These are phyloP conservation scores for Typhlomys cinereus DNA, from an alignment of 2,113 vertebrate species.

Conservation along the genomic window DNA sequence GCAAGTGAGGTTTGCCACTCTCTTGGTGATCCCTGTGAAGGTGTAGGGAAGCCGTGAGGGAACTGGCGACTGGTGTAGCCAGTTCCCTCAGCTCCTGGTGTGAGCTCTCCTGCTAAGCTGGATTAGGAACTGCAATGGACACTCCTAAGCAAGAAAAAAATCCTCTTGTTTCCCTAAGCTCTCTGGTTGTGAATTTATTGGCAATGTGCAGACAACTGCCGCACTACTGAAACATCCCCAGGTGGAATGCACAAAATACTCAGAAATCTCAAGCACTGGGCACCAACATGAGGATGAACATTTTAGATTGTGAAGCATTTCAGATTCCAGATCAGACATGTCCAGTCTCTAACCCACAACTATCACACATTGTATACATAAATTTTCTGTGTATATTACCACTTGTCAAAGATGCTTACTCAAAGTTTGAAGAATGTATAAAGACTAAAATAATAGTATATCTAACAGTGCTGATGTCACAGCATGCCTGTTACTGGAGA, in stretches of 20 bases:
- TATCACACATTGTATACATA: neutral
- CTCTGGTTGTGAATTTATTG: too few relatives aligned
- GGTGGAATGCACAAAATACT: neutral
- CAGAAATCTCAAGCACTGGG: neutral
- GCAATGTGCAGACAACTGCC: too few relatives aligned
- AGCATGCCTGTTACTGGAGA: neutral
- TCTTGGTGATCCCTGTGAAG: too few relatives aligned
- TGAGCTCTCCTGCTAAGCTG: too few relatives aligned
- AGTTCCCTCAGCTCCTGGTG: too few relatives aligned
- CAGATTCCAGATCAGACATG: neutral
- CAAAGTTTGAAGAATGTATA: conserved; percentile 8
- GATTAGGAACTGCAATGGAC: too few relatives aligned
- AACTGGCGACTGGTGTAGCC: too few relatives aligned
- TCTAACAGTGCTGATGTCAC: neutral
- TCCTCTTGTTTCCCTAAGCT: too few relatives aligned
- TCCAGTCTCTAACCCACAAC: neutral
- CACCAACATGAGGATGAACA: neutral
- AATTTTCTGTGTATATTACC: neutral
- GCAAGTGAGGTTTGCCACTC: too few relatives aligned
- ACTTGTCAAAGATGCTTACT: neutral
- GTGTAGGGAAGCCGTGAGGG: too few relatives aligned
- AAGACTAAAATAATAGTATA: neutral
- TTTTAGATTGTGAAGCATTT: neutral
- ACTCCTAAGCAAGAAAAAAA: too few relatives aligned
- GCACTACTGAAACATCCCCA: neutral